A percentile compares a stretch with the other conserved stretches of the same genome.
phyloP scores from a whole-genome alignment of 2,113 vertebrate species.

The Phrynocephalus versicolor region DNA sequence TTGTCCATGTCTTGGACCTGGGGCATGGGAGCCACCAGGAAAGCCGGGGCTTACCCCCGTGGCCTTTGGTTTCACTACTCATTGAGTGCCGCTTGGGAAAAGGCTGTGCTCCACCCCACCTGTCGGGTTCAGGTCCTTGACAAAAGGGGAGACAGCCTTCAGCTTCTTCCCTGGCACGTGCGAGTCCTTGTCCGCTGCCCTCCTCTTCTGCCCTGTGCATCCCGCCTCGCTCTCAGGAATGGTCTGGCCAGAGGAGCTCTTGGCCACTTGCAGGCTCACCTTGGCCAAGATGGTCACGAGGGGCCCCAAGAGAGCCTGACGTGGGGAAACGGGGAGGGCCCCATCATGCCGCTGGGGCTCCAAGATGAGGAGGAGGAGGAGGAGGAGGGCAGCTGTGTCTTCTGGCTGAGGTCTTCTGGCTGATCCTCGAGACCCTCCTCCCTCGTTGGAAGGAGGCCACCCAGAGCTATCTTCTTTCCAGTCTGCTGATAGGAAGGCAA shows the following conservation, averaged over 20 bases:
- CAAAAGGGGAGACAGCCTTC: conserved; percentile 44
- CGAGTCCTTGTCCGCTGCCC: neutral
- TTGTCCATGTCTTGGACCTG: conserved; percentile 50
- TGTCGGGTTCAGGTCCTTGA: conserved; percentile 13
- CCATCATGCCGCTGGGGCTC: neutral
- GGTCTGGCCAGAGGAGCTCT: neutral
- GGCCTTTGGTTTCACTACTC: conserved; percentile 33
- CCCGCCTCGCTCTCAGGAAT: neutral
- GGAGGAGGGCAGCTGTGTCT: conserved; percentile 7
- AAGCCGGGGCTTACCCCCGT: neutral
- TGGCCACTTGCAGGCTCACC: neutral
- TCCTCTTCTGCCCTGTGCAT: neutral
- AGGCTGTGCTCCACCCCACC: neutral
- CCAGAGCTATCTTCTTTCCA: neutral
- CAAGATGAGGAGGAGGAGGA: neutral
- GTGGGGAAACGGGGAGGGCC: conserved; percentile 15
- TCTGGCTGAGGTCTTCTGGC: conserved; percentile 46
- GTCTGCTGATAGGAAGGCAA: neutral
- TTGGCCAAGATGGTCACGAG: conserved; percentile 50
- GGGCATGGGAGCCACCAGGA: conserved; percentile 29
- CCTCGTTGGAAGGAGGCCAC: neutral
- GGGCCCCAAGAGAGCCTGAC: conserved; percentile 69
- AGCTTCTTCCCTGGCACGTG: conserved; percentile 37
- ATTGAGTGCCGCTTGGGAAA: neutral
- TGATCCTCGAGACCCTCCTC: neutral